Base-by-base conservation (phyloP, 2,113 vertebrate species). In the Heloderma charlesbogerti region DNA sequence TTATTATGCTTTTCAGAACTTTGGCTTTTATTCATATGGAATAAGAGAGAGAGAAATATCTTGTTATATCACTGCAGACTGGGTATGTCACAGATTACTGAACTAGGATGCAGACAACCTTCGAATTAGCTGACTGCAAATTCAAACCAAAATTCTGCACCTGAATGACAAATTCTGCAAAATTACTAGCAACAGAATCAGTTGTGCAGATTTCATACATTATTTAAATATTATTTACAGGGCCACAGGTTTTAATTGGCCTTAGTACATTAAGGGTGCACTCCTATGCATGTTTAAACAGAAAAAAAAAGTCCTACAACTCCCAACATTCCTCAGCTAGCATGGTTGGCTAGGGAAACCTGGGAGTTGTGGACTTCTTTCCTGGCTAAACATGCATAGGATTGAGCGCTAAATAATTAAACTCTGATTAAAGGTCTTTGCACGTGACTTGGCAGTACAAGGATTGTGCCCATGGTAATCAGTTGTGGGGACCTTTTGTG, bases 1-100 rank as follows among this genome's bases (percentile, higher is more conserved):
- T 51, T 75, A 75, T 88, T 88, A 43, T 88, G 74, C 48, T 63
- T 37, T 43, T 77, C 25, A 57, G 77, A 87, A 87, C 22, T 77
- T 87, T 77, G 54, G 60, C 51, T 57, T 60, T 51, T 87, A 43
- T 74, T 60, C 31, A 48, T 34, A 63, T 83, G 81, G 57, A 7
- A 4, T 63, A 40, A 60, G 12, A 82, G 15, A 57, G 51, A 82
- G 16, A 82, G 15, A 34, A 37, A 54, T 22, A 12, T 45, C 25
- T 40, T 57, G 34, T n/a, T 75, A 4, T 27, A 13, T 87, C 54
- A 63, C 40, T n/a, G 12, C 72, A 66, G 29, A 43, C 6, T 63
- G 37, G 45, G 10, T 25, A 31, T 77, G 86, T 37, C 25, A 72
- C 15, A 40, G 5, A 3, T 63, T 75, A 9, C 20, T 75, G 85